Conservation (phyloP, 2,797 vertebrate genomes). For the Cryptoprocta ferox region DNA sequence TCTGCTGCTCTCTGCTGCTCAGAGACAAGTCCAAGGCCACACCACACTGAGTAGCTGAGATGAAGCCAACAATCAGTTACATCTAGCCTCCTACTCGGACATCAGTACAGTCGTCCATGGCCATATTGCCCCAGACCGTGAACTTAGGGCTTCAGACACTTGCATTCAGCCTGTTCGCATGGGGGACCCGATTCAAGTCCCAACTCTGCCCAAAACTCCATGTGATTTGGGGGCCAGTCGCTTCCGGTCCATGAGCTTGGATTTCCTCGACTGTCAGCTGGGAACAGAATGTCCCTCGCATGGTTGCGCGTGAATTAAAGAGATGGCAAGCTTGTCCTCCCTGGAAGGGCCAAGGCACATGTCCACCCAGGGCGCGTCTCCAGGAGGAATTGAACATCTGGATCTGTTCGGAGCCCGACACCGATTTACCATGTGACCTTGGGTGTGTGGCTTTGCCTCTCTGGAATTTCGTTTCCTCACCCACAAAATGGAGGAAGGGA, state of each 20-base stretch:
- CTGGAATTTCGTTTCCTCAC: not conserved
- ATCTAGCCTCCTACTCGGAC: not conserved
- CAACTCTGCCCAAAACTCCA: not conserved
- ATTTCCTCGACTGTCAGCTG: not conserved
- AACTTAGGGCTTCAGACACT: not conserved
- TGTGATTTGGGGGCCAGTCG: not conserved
- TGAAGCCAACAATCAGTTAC: not conserved
- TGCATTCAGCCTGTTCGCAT: not conserved
- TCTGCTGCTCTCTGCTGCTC: not conserved
- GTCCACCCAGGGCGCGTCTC: not conserved
- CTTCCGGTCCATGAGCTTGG: not conserved
- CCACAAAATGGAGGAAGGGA: not conserved
- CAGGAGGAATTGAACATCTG: not conserved
- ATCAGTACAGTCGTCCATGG: not conserved
- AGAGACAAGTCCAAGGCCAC: not conserved
- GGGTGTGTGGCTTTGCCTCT: not conserved
- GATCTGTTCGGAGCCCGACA: not conserved
- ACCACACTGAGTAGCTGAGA: not conserved
- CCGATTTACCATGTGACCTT: not conserved
- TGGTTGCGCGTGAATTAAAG: not conserved
- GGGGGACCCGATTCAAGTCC: not conserved
- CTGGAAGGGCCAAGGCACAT: accelerated
- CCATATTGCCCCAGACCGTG: not conserved
- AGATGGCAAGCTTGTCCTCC: not conserved
- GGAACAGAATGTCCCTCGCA: not conserved